phyloP scores from a whole-genome alignment of 2,113 vertebrate genomes.

The Chionodraco myersi region DNA sequence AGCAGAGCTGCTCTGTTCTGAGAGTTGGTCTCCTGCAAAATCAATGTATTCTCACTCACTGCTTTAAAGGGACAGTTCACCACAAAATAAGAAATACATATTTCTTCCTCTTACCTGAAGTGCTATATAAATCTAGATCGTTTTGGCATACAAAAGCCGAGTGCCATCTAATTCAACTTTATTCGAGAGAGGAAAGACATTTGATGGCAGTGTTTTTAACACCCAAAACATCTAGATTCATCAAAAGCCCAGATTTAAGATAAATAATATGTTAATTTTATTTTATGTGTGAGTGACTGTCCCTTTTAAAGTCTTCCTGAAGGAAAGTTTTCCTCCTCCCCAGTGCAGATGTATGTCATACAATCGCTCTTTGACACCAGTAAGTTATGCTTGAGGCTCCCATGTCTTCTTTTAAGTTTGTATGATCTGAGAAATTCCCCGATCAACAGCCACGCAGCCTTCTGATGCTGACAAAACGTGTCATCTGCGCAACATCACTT shows the following conservation, averaged over 20 bases:
- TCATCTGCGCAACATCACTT: constrained; percentile 49
- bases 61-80: neutral
- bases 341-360: constrained; percentile 19
- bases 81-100: too few relatives aligned
- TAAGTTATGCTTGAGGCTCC: constrained; percentile 27
- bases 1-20: constrained; percentile 14
- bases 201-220: too few relatives aligned
- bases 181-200: too few relatives aligned
- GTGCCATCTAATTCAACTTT: too few relatives aligned
- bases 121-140: too few relatives aligned
- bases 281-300: too few relatives aligned
- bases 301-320: neutral
- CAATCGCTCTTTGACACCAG: constrained; percentile 12
- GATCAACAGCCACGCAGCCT: constrained; percentile 22
- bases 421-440: constrained; percentile 33
- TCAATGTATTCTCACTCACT: neutral
- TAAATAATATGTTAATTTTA: too few relatives aligned
- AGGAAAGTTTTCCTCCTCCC: constrained; percentile 2
- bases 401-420: constrained; percentile 35
- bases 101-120: too few relatives aligned
- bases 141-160: too few relatives aligned
- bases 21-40: constrained; percentile 2
- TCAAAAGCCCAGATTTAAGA: too few relatives aligned
- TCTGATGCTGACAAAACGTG: constrained; percentile 56
- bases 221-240: too few relatives aligned